Evolutionary conservation across 2,888 invertebrate genomes (phyloP).

Genomic region (Seira musarum): DNA sequence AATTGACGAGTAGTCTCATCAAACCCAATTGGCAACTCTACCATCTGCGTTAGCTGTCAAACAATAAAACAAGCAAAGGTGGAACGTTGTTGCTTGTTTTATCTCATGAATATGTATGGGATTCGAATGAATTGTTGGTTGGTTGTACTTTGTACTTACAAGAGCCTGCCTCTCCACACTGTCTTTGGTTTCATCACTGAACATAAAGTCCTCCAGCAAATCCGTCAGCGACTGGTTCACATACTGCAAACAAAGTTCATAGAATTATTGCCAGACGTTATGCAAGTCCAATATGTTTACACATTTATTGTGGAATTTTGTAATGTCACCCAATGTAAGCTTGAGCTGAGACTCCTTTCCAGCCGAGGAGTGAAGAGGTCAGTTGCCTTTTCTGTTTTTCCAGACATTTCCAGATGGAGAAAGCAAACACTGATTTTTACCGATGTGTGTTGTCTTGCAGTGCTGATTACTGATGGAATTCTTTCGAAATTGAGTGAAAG

Average conservation of each 20-base stretch:
- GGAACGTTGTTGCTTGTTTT: too few relatives aligned
- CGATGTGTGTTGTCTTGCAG: too few relatives aligned
- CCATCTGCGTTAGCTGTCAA: conserved; percentile 14
- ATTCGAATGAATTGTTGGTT: too few relatives aligned
- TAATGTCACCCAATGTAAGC: not conserved
- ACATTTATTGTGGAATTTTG: not conserved
- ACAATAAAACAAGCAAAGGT: too few relatives aligned
- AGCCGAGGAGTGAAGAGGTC: not conserved
- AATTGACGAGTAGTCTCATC: conserved; percentile 32
- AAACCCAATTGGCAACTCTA: conserved; percentile 36
- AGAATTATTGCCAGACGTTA: too few relatives aligned
- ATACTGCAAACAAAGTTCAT: conserved; percentile 39
- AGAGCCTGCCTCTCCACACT: not conserved
- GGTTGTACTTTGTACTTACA: too few relatives aligned
- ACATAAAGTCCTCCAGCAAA: conserved; percentile 42
- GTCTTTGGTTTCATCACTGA: not conserved
- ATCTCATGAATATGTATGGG: too few relatives aligned
- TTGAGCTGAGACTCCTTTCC: not conserved
- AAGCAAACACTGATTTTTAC: too few relatives aligned
- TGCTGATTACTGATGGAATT: too few relatives aligned
- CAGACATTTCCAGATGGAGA: too few relatives aligned
- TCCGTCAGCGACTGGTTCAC: conserved; percentile 38
- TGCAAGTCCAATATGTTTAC: too few relatives aligned
- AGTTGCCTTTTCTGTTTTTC: not conserved
- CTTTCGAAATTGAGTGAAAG: too few relatives aligned